These are phyloP conservation scores for Propithecus coquereli DNA, from an alignment of 2,113 vertebrate species.

Conservation along the genomic window DNA sequence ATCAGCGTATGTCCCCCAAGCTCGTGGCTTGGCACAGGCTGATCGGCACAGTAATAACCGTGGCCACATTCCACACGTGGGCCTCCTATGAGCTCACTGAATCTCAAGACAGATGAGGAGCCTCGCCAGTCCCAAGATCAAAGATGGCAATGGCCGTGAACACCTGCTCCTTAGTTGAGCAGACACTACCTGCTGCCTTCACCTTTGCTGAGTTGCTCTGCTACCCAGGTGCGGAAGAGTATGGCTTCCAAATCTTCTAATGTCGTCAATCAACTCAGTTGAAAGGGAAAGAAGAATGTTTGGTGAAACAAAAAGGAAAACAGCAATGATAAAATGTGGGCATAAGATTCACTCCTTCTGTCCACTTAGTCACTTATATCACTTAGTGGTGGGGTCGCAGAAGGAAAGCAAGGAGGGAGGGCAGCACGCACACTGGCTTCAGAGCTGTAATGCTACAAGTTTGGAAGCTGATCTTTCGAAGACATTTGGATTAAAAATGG, in stretches of 20 bases:
- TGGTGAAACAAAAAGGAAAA: neutral
- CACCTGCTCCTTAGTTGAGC: neutral
- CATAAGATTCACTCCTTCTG: neutral
- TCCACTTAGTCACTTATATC: too few species aligned
- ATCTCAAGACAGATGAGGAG: neutral
- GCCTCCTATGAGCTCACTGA: neutral
- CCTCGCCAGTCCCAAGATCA: neutral
- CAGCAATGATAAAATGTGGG: neutral
- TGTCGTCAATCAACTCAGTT: neutral
- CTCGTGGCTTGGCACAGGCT: neutral
- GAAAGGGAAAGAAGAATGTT: neutral
- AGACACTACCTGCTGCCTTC: rapidly evolving
- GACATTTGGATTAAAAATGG: neutral
- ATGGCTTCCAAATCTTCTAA: neutral
- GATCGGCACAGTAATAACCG: neutral
- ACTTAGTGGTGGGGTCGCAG: too few species aligned
- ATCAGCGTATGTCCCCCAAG: neutral
- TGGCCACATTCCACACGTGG: neutral
- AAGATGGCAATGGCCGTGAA: neutral
- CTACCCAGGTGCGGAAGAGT: neutral
- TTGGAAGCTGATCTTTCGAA: neutral
- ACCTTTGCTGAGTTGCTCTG: neutral
- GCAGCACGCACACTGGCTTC: neutral
- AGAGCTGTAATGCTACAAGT: neutral
- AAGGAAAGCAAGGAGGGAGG: too few species aligned